Evolutionary conservation across 2,113 vertebrate genomes (phyloP).

Genomic region (Edolisoma coerulescens): DNA sequence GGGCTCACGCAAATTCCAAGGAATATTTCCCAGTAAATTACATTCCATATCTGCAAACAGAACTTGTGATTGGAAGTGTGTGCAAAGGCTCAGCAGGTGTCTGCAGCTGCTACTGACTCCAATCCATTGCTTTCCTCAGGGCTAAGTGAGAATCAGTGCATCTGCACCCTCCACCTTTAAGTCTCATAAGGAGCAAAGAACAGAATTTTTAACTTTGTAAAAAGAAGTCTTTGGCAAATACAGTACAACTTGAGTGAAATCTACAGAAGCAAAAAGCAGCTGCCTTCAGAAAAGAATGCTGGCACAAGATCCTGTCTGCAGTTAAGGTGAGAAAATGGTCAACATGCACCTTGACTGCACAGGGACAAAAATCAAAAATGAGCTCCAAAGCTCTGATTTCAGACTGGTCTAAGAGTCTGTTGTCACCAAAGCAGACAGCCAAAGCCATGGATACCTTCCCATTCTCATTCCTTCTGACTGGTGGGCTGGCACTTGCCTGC

Average conservation of each 20-base stretch:
- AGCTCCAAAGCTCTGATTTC: not conserved
- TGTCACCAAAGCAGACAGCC: not conserved
- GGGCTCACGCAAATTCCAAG: not conserved
- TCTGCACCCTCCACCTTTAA: not conserved
- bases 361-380: not conserved
- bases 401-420: not conserved
- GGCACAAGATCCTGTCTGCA: not conserved
- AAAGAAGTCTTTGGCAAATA: not conserved
- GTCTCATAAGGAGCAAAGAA: not conserved
- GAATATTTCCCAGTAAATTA: conserved; percentile 15
- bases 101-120: not conserved
- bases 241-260: not conserved
- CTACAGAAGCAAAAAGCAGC: not conserved
- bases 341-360: not conserved
- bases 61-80: not conserved
- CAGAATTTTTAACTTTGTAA: not conserved
- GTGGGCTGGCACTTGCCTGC: not conserved
- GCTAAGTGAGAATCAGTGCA: not conserved
- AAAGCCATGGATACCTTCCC: not conserved
- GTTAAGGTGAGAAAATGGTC: not conserved
- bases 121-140: not conserved
- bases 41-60: not conserved
- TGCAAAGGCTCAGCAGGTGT: not conserved
- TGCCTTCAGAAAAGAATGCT: not conserved
- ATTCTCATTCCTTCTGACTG: not conserved